Percentiles rank a stretch among this genome's conserved stretches.
Evolutionary conservation across 2,888 invertebrate species (phyloP).

Genomic region (Pseudococcus jackbeardsleyi): DNA sequence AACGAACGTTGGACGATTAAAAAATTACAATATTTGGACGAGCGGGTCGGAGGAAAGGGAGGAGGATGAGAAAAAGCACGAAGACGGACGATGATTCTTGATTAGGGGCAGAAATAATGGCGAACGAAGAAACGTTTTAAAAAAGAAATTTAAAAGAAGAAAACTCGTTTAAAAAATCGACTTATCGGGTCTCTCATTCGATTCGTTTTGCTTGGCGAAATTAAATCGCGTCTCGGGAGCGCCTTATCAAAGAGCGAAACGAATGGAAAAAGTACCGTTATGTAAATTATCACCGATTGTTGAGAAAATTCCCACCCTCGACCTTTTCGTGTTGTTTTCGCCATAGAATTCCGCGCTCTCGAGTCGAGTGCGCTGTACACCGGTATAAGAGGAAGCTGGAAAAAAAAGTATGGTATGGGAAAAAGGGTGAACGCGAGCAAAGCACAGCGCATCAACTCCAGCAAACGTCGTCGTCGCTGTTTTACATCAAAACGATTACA

Average conservation of each 20-base stretch:
- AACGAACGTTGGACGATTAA: neutral
- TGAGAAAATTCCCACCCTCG: neutral
- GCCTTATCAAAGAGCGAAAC: neutral
- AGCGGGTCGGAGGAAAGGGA: neutral
- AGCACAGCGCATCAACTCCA: neutral
- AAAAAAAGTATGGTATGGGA: too few relatives aligned
- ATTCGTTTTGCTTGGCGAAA: neutral
- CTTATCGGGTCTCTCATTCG: neutral
- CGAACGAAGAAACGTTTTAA: neutral
- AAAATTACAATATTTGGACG: neutral
- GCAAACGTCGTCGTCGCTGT: neutral
- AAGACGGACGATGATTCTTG: too few relatives aligned
- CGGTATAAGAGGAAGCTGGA: too few relatives aligned
- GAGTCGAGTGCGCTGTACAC: neutral
- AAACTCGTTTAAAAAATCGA: slow-evolving; percentile 3
- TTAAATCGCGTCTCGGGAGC: neutral
- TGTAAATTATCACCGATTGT: neutral
- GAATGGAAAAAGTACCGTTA: neutral
- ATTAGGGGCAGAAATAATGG: neutral
- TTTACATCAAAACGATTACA: neutral
- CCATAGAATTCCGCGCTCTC: neutral
- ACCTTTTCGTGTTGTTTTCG: neutral
- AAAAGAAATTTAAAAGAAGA: neutral
- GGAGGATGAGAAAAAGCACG: too few relatives aligned
- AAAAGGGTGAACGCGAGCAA: neutral